Base-by-base conservation (phyloP, 2,113 vertebrate genomes). In the Phyllopteryx taeniolatus region DNA sequence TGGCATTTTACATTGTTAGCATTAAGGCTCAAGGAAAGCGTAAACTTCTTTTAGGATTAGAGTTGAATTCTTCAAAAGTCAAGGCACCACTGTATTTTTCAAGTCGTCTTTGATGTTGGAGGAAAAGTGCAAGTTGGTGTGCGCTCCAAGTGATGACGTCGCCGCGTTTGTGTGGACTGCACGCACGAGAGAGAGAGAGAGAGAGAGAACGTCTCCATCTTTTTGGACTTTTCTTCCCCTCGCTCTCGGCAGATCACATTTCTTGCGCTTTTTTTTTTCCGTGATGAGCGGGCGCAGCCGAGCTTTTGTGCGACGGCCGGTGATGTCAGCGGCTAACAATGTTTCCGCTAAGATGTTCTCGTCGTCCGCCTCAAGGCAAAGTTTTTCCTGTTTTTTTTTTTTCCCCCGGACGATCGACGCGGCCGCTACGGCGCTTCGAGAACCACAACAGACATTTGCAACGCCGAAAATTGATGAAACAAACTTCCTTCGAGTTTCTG, bases 101-200 rank as follows among this genome's bases (percentile, higher is more conserved):
- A 4, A 13, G 13, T 61, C 59, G 5, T 35, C 31, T 61, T 17
- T 22, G 56, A 59, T 13, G 22, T 6, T 31, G 2, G 5, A 46
- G 6, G 5, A 72, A 77, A 72, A 46, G 66, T 47, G 47, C 42
- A 53, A 2, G 7, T 53, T 70, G 82, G 73, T 62, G 68, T 15
- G 57, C 72, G 65, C 85, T 59, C 42, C 63, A 74, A 88, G 60
- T 42, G 47, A 76, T 90, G 85, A 87, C 63, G 81, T 89, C 89
- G 83, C 9, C 73, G 31, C 80, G 65, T 84, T 85, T 75, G 79
- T 80, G 80, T 79, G 57, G 61, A 70, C 51, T 57, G 70, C 20
- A 75, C 57, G 74, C 82, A 68, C 8, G 68, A 47, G 56, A 22
- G 20, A 57, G 11, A 4, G 22, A 57, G 11, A 4, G n/a, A 22